Base-by-base conservation (phyloP, 1,140 invertebrate genomes). In the Drosophila melanica region DNA sequence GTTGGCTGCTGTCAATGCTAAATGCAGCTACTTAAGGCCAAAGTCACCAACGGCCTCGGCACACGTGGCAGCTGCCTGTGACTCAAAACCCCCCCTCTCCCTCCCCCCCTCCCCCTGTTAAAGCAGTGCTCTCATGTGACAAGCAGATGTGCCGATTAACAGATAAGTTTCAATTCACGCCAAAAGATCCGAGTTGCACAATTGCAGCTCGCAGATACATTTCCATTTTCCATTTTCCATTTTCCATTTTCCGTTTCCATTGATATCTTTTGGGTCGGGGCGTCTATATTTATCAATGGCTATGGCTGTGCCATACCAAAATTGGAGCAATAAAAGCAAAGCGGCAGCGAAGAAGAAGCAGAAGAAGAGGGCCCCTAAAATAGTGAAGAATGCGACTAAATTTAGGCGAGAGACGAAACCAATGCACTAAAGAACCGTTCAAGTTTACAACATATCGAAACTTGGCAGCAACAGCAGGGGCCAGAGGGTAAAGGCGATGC, bases 71-170 rank as follows among this genome's bases (percentile, higher is more conserved):
- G 50, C 71, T 74, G 71, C 41, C 63, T 68, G 58, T 62, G 51
- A 71, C 27, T 62, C 48, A 62, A n/a, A 20, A 3, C 53, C 11
- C 12, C 1, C 48, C 45, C 27, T 7, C 30, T 41, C 42, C 10
- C 14, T n/a, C n/a, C n/a, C 53, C 11, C 12, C 1, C 48, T 9
- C 55, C 41, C 54, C 30, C 37, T 9, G 10, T n/a, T n/a, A 0
- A 9, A 9, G 12, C 45, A 23, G 11, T 44, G 58, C 54, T 85
- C 54, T 85, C 84, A 89, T 84, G 79, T 84, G 84, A 89, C 84
- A 87, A 89, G 50, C 84, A 87, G 84, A 87, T 87, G 84, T 77
- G 79, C 42, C 79, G 79, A 87, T 87, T 87, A 87, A 86, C 84
- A 89, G 82, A 87, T 87, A 87, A 77, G 63, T 87, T 87, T 82